These are phyloP conservation scores for Chelonus formosanus DNA, from an alignment of 2,888 invertebrate genomes.

Conservation along the genomic window DNA sequence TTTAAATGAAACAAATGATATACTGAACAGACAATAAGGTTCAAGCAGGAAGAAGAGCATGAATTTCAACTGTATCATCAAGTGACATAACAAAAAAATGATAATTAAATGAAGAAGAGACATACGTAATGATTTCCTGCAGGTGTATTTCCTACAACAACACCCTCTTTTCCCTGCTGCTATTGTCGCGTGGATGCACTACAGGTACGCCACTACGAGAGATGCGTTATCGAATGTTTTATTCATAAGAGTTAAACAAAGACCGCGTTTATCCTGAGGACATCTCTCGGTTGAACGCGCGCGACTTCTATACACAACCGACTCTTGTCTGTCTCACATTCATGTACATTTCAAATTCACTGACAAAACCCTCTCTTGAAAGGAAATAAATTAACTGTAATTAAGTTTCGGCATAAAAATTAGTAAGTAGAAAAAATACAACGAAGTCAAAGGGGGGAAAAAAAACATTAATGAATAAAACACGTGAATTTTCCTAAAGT, in stretches of 20 bases:
- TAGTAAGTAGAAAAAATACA: too few relatives aligned
- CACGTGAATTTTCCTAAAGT: constrained; percentile 13
- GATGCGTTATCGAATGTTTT: constrained; percentile 65
- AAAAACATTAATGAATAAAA: background rate
- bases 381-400: background rate
- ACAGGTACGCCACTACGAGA: constrained; percentile 40
- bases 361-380: constrained; percentile 7
- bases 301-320: constrained; percentile 46
- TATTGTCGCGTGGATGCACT: constrained; percentile 37
- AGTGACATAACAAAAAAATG: background rate
- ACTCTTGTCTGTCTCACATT: constrained; percentile 27
- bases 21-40: constrained; percentile 7
- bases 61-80: background rate
- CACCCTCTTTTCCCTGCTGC: constrained; percentile 13
- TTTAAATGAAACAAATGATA: constrained; percentile 16
- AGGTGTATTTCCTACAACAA: constrained; percentile 16
- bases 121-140: constrained; percentile 31
- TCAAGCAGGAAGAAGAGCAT: background rate
- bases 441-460: too few relatives aligned
- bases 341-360: constrained; percentile 10
- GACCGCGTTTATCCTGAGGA: constrained; percentile 63
- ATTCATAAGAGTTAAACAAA: constrained; percentile 64
- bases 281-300: constrained; percentile 54
- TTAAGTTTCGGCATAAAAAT: background rate
- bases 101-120: constrained; percentile 10